Evolutionary conservation across 2,888 invertebrate species (phyloP).

Genomic region (Drosophila suboccidentalis): DNA sequence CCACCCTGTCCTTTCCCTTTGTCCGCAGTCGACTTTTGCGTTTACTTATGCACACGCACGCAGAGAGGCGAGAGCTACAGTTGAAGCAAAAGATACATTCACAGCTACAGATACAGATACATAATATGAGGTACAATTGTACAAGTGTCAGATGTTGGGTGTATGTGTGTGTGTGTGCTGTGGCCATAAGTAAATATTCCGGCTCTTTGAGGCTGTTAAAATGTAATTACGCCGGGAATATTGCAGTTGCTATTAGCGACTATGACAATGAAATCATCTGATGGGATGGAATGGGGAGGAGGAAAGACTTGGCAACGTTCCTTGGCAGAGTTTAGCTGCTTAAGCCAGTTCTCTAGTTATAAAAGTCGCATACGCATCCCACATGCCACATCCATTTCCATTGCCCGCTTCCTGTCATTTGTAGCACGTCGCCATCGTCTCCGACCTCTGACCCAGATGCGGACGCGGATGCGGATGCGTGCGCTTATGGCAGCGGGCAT

Average conservation of each 20-base stretch:
- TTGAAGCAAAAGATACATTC: conserved; percentile 12
- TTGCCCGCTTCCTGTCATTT: conserved; percentile 68
- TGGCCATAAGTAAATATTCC: conserved; percentile 69
- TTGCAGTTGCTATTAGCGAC: conserved; percentile 79
- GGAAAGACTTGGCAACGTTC: conserved; percentile 32
- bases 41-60: conserved; percentile 61
- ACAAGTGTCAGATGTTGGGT: conserved; percentile 40
- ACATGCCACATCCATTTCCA: conserved; percentile 4
- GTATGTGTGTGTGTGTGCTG: conserved; percentile 4
- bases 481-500: not conserved
- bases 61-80: conserved; percentile 34
- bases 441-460: conserved; percentile 72
- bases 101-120: conserved; percentile 26
- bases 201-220: conserved; percentile 77
- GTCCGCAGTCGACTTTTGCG: conserved; percentile 30
- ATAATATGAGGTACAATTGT: conserved; percentile 15
- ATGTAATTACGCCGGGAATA: conserved; percentile 72
- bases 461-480: conserved; percentile 67
- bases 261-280: conserved; percentile 77
- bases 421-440: conserved; percentile 43
- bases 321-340: conserved; percentile 38
- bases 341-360: conserved; percentile 56
- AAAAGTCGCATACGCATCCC: conserved; percentile 32
- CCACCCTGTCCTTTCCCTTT: not conserved
- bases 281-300: not conserved